These are phyloP conservation scores for Stenolophus ochropezus DNA, from an alignment of 2,888 invertebrate species.

Conservation along the genomic window DNA sequence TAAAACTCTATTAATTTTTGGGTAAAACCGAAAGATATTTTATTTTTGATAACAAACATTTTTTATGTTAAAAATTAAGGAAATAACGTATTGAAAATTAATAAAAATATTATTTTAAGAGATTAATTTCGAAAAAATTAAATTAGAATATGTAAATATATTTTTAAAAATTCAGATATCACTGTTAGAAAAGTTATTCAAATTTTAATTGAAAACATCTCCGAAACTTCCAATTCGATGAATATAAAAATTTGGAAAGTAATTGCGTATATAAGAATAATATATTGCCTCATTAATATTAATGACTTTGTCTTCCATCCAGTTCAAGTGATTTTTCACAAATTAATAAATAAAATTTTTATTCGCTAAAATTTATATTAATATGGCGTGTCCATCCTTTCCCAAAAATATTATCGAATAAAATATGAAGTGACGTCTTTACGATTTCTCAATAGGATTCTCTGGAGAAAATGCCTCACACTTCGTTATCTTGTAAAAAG, in stretches of 20 bases:
- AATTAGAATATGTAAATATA: no score
- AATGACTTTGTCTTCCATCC: neutral
- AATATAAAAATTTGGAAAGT: neutral
- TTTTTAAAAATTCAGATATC: no score
- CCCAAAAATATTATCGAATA: neutral
- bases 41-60: no score
- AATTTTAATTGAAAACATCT: neutral
- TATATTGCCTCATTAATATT: neutral
- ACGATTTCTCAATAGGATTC: neutral
- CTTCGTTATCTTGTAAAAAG: slow-evolving; percentile 25
- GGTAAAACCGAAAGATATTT: no score
- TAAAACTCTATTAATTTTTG: no score
- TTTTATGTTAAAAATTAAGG: no score
- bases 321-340: neutral
- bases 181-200: neutral
- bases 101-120: no score
- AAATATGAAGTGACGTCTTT: neutral
- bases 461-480: neutral
- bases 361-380: neutral
- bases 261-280: neutral
- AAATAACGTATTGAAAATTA: no score
- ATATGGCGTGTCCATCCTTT: neutral
- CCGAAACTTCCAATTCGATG: neutral
- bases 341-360: neutral
- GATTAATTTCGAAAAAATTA: no score